phyloP scores from a whole-genome alignment of 2,888 invertebrate genomes.

The Loripinus fragilis region DNA sequence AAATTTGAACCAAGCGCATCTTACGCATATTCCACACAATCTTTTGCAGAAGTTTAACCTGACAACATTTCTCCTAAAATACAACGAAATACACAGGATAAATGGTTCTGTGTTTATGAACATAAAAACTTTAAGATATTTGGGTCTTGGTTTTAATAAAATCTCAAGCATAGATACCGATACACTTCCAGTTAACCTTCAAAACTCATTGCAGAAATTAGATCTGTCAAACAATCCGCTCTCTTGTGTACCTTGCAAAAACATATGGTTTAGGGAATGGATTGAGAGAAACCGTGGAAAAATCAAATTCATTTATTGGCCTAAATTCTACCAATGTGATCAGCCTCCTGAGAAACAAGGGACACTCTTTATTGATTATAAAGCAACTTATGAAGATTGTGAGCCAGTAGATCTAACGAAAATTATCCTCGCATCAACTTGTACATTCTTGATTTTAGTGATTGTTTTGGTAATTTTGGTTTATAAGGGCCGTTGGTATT shows the following conservation, averaged over 20 bases:
- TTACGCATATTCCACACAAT: slow-evolving; percentile 25
- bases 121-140: not conserved
- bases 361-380: not conserved
- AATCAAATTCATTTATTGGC: not conserved
- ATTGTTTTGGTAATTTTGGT: not conserved
- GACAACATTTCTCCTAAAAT: not conserved
- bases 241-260: not conserved
- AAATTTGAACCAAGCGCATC: not conserved
- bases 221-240: not conserved
- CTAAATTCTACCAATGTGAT: not conserved
- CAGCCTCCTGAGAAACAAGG: not conserved
- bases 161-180: not conserved
- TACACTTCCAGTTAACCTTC: slow-evolving; percentile 5
- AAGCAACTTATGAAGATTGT: not conserved
- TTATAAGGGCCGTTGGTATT: not conserved
- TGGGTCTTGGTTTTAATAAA: slow-evolving; percentile 16
- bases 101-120: not conserved
- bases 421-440: not conserved
- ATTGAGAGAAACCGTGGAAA: not conserved
- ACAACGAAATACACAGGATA: not conserved
- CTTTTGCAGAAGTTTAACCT: not conserved
- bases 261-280: not conserved
- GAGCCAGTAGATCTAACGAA: not conserved
- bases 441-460: not conserved
- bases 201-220: not conserved